Base-by-base conservation (phyloP, 2,888 invertebrate genomes). In the Apantesis nais region DNA sequence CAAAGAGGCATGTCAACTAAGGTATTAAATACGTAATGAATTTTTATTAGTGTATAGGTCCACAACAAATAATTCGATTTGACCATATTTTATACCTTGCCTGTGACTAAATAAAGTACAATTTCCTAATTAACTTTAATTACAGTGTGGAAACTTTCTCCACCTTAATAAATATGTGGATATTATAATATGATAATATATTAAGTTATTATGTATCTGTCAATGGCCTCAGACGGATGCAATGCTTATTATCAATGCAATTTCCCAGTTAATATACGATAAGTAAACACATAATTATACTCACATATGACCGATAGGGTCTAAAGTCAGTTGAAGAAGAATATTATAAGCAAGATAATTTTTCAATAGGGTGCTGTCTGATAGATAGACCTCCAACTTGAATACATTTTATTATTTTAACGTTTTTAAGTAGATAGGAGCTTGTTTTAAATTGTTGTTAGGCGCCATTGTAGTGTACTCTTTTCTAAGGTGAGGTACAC, bases 141-240 rank as follows among this genome's bases (percentile, higher is more conserved):
- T 29, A 29, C 16, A 29, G 29, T 29, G 25, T 7, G 2, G 16
- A 16, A 58, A 58, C 25, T 55, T 55, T 25, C 25, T 55, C 12
- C 25, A 25, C 12, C 12, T 55, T 31, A 8, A 1, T 31, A 52
- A n/a, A 11, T 48, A 66, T 48, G 48, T 48, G 44, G 44, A 44
- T 16, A 44, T 5, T n/a, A n/a, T n/a, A n/a, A n/a, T n/a, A n/a
- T n/a, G n/a, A 44, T 14, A 14, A 41, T 14, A 48, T 48, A 22
- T 48, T 48, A 48, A 48, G 19, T 48, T 22, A 39, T 55, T 55
- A 39, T 11, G n/a, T 16, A 34, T 55, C 34, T n/a, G 81, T 72
- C 65, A 68, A 52, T 72, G 76, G 74, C 73, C 68, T 62, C 68
- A 58, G 62, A 62, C 58, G 65, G 62, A 67, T 68, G 70, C 67